Base-by-base conservation (phyloP, 2,888 invertebrate genomes). In the Lumbricus terrestris region DNA sequence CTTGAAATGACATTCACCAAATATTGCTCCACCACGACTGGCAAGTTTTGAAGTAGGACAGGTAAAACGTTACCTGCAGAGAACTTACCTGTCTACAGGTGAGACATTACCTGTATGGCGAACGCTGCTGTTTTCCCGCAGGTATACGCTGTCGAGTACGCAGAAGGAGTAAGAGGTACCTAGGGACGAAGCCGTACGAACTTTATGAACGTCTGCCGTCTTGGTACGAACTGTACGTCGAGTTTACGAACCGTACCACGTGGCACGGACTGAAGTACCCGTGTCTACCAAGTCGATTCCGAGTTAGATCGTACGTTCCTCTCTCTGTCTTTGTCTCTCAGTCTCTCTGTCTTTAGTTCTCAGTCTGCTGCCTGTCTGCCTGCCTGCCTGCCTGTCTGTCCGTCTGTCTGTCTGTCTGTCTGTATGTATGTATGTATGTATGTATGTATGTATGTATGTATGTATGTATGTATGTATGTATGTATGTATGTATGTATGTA, bases 241-340 rank as follows among this genome's bases (percentile, higher is more conserved):
- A 91, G 38, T 91, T 91, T 88, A 88, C 88, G 82, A 91, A 89
- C 38, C 38, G 90, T 37, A 91, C 91, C 0, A 91, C 89, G 40
- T 91, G 91, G 91, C 91, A 91, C 34, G 91, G 91, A 29, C 82
- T 90, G 35, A 91, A 85, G 69, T 91, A 83, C 89, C 69, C 90
- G 33, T 90, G 83, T 20, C 33, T 91, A 33, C 34, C 88, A 33
- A 91, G 91, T 90, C 90, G 91, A 20, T 91, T 89, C 83, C 13
- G 42, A 34, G 38, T 88, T 29, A 35, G 91, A 18, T 38, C 69
- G 91, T 91, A n/a, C 20, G 90, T 85, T 13, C 15, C 4, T 85
- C 1, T 85, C 35, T 34, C 23, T 69, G 23, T 54, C 23, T 23
- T 11, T 69, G 18, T 69, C 69, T n/a, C 3, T n/a, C 6, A n/a